phyloP scores from a whole-genome alignment of 2,113 vertebrate species.

The Plecotus auritus region DNA sequence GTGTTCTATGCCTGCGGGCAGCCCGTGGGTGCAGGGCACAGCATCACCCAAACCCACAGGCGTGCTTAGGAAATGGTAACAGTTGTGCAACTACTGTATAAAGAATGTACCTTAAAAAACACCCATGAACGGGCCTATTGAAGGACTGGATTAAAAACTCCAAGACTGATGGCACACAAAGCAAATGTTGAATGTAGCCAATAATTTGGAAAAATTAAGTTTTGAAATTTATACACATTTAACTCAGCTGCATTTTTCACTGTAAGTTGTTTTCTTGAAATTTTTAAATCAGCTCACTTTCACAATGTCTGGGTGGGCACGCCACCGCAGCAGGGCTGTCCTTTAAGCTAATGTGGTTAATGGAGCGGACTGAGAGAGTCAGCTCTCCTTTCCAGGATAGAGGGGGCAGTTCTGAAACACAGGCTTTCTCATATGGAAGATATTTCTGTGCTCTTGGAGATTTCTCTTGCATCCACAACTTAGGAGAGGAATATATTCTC shows the following conservation, averaged over 20 bases:
- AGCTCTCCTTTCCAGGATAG: neutral
- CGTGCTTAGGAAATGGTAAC: neutral
- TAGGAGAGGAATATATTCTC: neutral
- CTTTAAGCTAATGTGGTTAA: neutral
- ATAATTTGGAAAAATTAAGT: neutral
- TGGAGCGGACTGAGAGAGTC: neutral
- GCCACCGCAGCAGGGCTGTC: too few relatives aligned
- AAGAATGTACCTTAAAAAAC: neutral
- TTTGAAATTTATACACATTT: neutral
- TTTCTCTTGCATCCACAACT: neutral
- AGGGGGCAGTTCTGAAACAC: slow-evolving; percentile 19
- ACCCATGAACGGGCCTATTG: neutral
- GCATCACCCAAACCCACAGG: neutral
- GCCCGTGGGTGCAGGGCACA: neutral
- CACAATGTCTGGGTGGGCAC: neutral
- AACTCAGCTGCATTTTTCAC: neutral
- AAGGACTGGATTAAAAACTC: neutral
- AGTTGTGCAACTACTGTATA: neutral
- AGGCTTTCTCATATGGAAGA: neutral
- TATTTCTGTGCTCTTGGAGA: slow-evolving; percentile 13
- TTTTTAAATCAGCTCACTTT: neutral
- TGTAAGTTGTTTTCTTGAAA: neutral
- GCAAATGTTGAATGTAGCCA: neutral
- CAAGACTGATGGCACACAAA: neutral
- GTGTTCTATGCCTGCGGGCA: neutral